Evolutionary conservation across 2,888 invertebrate genomes (phyloP).

Genomic region (Chymomyza fuscimana): DNA sequence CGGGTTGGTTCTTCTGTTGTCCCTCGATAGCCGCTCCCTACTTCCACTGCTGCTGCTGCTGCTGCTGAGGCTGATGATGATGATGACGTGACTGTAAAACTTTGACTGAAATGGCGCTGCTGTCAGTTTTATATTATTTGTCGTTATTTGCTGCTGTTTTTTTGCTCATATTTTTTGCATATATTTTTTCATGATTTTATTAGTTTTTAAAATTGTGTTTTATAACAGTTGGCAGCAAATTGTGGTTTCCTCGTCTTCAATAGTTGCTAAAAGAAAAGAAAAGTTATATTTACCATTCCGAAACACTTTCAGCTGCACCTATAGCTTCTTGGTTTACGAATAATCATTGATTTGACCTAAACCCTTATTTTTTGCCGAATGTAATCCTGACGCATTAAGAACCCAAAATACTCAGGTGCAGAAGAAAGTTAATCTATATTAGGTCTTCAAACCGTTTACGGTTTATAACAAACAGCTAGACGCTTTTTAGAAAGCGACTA

Average conservation of each 20-base stretch:
- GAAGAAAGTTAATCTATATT: no score
- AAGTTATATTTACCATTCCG: neutral
- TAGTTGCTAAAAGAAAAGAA: neutral
- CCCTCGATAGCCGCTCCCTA: neutral
- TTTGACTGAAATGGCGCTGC: slow-evolving; percentile 36
- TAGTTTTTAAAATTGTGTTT: neutral
- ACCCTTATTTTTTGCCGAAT: no score
- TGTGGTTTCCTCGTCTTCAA: no score
- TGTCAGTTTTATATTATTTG: slow-evolving; percentile 42
- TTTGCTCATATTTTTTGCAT: slow-evolving; percentile 8
- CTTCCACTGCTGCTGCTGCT: neutral
- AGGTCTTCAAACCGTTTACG: no score
- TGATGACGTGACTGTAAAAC: slow-evolving; percentile 62
- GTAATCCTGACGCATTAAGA: no score
- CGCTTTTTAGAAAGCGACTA: no score
- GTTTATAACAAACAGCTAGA: no score
- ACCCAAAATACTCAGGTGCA: no score
- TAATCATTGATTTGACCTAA: no score
- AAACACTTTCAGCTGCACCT: neutral
- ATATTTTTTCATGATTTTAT: neutral
- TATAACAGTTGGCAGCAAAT: neutral
- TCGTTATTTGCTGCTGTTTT: slow-evolving; percentile 10
- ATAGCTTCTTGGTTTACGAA: neutral
- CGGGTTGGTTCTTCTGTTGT: slow-evolving; percentile 16
- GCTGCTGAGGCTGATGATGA: slow-evolving; percentile 35